Percentiles rank a stretch among this genome's conserved stretches.
Evolutionary conservation across 2,113 vertebrate species (phyloP).

Genomic region (Helogale parvula): DNA sequence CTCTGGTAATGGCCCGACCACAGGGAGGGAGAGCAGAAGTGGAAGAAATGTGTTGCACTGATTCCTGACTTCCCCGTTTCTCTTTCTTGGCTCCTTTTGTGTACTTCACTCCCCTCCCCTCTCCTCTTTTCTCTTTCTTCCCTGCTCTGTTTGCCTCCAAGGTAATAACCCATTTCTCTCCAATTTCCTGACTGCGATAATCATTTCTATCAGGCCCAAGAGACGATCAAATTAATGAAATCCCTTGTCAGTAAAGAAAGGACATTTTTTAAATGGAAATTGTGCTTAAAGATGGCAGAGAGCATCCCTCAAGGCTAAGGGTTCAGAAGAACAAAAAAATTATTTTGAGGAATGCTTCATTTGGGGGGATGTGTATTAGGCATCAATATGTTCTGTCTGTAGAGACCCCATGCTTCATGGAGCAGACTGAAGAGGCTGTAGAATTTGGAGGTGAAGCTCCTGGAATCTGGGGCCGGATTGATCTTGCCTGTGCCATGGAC

Average conservation of each 20-base stretch:
- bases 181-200: constrained; percentile 47
- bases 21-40: not conserved
- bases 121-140: not conserved
- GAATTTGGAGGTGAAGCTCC: not conserved
- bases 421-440: not conserved
- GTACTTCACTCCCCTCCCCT: not conserved
- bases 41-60: not conserved
- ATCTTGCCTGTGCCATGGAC: not conserved
- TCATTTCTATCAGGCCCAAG: constrained; percentile 49
- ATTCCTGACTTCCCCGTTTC: not conserved
- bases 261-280: constrained; percentile 57
- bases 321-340: constrained; percentile 13
- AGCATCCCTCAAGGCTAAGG: not conserved
- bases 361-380: not conserved
- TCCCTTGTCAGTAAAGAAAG: constrained; percentile 55
- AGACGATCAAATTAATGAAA: constrained; percentile 67
- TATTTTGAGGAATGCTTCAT: not conserved
- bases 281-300: not conserved
- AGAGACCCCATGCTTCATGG: not conserved
- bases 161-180: constrained; percentile 45
- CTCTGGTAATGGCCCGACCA: not conserved
- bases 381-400: not conserved
- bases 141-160: not conserved
- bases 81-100: not conserved
- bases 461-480: not conserved